Conservation (phyloP, 2,888 invertebrate genomes). For the Morpho deidamia region DNA sequence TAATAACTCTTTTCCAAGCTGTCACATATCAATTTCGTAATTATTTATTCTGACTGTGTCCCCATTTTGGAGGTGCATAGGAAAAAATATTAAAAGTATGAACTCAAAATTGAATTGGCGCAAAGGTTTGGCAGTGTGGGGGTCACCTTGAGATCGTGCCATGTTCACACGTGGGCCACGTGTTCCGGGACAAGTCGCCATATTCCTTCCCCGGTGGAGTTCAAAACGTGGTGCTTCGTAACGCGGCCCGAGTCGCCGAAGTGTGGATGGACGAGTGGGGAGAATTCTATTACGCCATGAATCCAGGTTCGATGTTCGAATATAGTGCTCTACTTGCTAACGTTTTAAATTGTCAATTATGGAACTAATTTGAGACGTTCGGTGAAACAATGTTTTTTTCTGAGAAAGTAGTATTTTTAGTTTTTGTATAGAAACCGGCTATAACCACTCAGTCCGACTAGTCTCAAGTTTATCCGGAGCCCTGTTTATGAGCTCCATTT, state of each 20-base stretch:
- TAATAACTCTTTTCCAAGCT: no score
- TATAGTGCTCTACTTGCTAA: conserved; percentile 31
- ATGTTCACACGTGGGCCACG: conserved; percentile 97
- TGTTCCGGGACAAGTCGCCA: conserved; percentile 98
- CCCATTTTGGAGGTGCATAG: no score
- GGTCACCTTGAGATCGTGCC: conserved; percentile 96
- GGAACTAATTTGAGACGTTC: not conserved
- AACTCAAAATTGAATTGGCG: conserved; percentile 16
- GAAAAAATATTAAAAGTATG: not conserved
- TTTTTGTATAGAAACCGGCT: no score
- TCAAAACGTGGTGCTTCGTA: conserved; percentile 97
- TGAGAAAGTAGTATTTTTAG: no score
- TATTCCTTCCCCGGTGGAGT: conserved; percentile 99
- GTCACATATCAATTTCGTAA: no score
- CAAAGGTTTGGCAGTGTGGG: conserved; percentile 96
- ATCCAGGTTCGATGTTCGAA: conserved; percentile 88
- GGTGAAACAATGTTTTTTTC: not conserved
- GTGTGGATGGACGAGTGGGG: conserved; percentile 99
- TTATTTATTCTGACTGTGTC: no score
- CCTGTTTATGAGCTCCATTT: no score
- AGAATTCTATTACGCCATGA: conserved; percentile 99
- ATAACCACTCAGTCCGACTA: no score
- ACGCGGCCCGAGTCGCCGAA: conserved; percentile 98
- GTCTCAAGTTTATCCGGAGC: no score
- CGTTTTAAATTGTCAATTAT: conserved; percentile 31